These are phyloP conservation scores for Threskiornis aethiopicus DNA, from an alignment of 2,797 vertebrate genomes.

Conservation along the genomic window DNA sequence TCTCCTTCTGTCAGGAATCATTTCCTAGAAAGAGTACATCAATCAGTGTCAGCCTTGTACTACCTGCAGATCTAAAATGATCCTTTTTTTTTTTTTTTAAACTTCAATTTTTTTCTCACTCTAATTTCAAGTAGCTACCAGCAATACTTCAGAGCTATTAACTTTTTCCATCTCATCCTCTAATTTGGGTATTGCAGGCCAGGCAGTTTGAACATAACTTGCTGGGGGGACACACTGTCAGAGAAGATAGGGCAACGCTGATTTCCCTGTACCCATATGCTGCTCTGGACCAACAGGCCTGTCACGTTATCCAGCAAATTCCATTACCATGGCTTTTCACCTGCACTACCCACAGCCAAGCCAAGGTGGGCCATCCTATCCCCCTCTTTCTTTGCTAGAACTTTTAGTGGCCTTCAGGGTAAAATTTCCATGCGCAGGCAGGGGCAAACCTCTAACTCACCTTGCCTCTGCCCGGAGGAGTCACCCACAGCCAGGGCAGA, in stretches of 20 bases:
- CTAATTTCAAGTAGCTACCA: background rate
- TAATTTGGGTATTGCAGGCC: background rate
- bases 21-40: slow-evolving; percentile 21
- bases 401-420: background rate
- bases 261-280: background rate
- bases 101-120: background rate
- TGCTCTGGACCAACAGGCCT: background rate
- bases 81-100: background rate
- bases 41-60: background rate
- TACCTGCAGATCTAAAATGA: background rate
- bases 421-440: background rate
- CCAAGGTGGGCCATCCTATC: background rate
- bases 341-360: background rate
- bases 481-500: background rate
- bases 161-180: background rate
- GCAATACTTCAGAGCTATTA: background rate
- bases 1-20: background rate
- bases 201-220: background rate
- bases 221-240: background rate
- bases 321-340: background rate
- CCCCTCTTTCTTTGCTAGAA: background rate
- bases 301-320: background rate
- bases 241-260: background rate
- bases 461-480: background rate
- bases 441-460: background rate